Percentiles rank a stretch among this genome's conserved stretches.
Conservation (phyloP, 2,888 invertebrate genomes). For the Portevinia maculata region DNA sequence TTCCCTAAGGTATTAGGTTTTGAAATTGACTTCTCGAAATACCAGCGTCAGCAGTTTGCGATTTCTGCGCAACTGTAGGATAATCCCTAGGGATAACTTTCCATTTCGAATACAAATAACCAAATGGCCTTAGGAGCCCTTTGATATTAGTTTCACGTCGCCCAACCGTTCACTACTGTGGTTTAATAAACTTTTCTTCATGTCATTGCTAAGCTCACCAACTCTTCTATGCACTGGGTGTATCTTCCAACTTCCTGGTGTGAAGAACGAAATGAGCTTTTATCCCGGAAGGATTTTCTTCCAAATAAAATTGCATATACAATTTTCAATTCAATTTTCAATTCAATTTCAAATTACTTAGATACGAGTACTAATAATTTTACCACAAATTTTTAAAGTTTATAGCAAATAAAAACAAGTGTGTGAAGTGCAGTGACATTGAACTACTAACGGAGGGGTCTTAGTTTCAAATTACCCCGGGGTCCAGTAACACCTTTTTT, state of each 20-base stretch:
- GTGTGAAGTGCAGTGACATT: too few relatives aligned
- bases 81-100: not conserved
- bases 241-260: not conserved
- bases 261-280: constrained; percentile 2
- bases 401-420: too few relatives aligned
- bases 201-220: not conserved
- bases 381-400: too few relatives aligned
- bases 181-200: constrained; percentile 1
- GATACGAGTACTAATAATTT: too few relatives aligned
- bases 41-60: not conserved
- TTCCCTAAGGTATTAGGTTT: constrained; percentile 1
- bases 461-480: too few relatives aligned
- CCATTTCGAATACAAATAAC: constrained; percentile 21
- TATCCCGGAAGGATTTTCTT: constrained; percentile 14
- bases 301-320: too few relatives aligned
- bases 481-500: too few relatives aligned
- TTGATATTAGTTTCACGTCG: not conserved
- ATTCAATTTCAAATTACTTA: too few relatives aligned
- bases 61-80: not conserved
- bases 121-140: not conserved
- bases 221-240: not conserved
- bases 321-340: too few relatives aligned
- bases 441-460: too few relatives aligned
- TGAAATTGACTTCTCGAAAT: not conserved
- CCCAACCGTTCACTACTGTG: not conserved